Evolutionary conservation across 2,797 vertebrate genomes (phyloP).

Genomic region (Centroberyx gerrardi): DNA sequence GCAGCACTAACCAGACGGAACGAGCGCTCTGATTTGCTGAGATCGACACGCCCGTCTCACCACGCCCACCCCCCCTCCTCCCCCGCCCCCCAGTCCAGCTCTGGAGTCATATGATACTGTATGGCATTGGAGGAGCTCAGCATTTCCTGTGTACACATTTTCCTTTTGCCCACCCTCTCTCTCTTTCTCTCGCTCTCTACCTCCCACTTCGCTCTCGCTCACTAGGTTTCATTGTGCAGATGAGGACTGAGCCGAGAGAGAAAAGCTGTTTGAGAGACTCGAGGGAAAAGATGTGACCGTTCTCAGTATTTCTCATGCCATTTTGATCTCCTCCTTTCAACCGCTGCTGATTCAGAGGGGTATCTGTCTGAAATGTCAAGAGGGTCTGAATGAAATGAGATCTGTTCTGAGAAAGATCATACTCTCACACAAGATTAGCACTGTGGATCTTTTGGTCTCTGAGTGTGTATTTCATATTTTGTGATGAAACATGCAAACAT

Average conservation of each 20-base stretch:
- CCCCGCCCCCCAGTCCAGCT: constrained; percentile 47
- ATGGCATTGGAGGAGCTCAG: constrained; percentile 40
- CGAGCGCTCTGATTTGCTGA: constrained; percentile 76
- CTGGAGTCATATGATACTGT: constrained; percentile 70
- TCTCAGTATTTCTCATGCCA: background rate
- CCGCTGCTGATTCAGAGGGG: background rate
- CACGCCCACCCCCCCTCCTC: constrained; percentile 17
- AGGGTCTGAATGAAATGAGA: constrained; percentile 4
- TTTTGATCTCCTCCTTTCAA: constrained; percentile 12
- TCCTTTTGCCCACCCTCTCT: constrained; percentile 32
- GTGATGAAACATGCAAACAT: background rate
- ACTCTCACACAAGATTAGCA: no score
- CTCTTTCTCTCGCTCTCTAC: constrained; percentile 18
- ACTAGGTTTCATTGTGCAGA: constrained; percentile 63
- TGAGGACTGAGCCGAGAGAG: constrained; percentile 18
- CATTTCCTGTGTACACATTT: constrained; percentile 41
- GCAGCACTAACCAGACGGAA: constrained; percentile 48
- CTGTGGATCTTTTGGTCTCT: no score
- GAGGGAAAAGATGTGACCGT: constrained; percentile 23
- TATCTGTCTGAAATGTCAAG: constrained; percentile 15
- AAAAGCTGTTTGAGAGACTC: constrained; percentile 12
- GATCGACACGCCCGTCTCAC: constrained; percentile 68
- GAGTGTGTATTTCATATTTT: background rate
- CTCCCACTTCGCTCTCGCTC: constrained; percentile 52
- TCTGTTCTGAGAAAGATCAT: background rate